Evolutionary conservation across 2,113 vertebrate genomes (phyloP).

Genomic region (Nothocercus julius): DNA sequence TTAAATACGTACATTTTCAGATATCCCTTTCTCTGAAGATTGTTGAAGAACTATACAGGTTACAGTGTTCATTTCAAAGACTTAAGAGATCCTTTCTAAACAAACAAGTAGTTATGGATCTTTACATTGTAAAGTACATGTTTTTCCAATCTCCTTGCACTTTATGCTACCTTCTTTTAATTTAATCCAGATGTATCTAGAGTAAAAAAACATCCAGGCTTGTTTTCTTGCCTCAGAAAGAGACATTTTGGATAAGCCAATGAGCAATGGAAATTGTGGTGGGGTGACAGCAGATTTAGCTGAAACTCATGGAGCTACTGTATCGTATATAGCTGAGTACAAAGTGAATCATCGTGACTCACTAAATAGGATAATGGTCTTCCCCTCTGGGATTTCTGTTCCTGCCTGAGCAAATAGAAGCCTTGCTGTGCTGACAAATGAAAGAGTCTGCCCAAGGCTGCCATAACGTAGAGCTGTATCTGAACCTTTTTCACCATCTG

Average conservation of each 20-base stretch:
- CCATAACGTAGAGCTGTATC: not conserved
- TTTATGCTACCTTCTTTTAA: not conserved
- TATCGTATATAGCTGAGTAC: conserved; percentile 37
- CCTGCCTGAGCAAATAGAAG: conserved; percentile 32
- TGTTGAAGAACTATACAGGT: not conserved
- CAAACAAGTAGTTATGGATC: not conserved
- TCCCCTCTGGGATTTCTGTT: conserved; percentile 39
- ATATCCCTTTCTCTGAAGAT: not conserved
- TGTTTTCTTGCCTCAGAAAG: not conserved
- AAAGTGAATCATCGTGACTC: conserved; percentile 54
- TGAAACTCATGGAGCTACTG: conserved; percentile 5
- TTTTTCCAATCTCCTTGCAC: not conserved
- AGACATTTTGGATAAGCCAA: not conserved
- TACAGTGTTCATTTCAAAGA: not conserved
- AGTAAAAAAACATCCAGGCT: not conserved
- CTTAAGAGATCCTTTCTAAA: not conserved
- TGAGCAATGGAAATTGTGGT: conserved; percentile 11
- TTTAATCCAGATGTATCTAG: not conserved
- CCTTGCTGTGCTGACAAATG: not conserved
- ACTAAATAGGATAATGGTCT: conserved; percentile 61
- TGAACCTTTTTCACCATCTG: not conserved
- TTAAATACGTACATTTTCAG: not conserved
- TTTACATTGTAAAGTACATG: not conserved
- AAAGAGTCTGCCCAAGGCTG: not conserved
- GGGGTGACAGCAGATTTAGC: conserved; percentile 29